A percentile compares a stretch with the other conserved stretches of the same genome.
phyloP scores from a whole-genome alignment of 1,140 invertebrate genomes.

The Bacillus rossius region DNA sequence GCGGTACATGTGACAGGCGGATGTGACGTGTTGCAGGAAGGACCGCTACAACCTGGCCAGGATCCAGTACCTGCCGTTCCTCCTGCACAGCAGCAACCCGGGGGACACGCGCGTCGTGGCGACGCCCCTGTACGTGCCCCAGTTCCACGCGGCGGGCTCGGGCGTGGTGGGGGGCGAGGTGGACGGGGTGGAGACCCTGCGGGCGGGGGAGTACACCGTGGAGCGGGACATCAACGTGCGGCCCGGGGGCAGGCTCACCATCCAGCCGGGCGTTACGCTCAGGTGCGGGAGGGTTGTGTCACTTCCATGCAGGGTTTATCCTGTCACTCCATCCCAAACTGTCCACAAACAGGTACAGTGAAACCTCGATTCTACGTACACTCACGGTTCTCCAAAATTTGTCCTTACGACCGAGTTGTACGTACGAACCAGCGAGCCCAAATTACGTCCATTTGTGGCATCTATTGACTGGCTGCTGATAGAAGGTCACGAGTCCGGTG shows the following conservation, averaged over 20 bases:
- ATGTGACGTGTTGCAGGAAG: conserved; percentile 55
- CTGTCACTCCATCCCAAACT: neutral
- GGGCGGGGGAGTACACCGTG: conserved; percentile 76
- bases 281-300: conserved; percentile 33
- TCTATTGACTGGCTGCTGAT: no score
- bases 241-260: conserved; percentile 77
- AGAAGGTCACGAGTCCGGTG: no score
- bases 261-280: conserved; percentile 82
- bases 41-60: conserved; percentile 89
- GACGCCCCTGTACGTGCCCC: conserved; percentile 66
- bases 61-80: conserved; percentile 78
- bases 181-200: conserved; percentile 73
- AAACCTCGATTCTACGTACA: no score
- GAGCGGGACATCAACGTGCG: conserved; percentile 87
- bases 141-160: conserved; percentile 60
- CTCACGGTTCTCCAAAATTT: no score
- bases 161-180: conserved; percentile 82
- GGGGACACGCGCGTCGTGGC: conserved; percentile 67
- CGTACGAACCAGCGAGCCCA: no score
- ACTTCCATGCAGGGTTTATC: neutral
- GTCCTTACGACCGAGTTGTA: no score
- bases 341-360: neutral
- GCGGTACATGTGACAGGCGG: no score
- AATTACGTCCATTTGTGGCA: neutral
- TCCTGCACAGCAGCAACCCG: conserved; percentile 78